A percentile compares a stretch with the other conserved stretches of the same genome.
These are phyloP conservation scores for Pantherophis alleghaniensis DNA, from an alignment of 2,797 vertebrate genomes.

Conservation along the genomic window DNA sequence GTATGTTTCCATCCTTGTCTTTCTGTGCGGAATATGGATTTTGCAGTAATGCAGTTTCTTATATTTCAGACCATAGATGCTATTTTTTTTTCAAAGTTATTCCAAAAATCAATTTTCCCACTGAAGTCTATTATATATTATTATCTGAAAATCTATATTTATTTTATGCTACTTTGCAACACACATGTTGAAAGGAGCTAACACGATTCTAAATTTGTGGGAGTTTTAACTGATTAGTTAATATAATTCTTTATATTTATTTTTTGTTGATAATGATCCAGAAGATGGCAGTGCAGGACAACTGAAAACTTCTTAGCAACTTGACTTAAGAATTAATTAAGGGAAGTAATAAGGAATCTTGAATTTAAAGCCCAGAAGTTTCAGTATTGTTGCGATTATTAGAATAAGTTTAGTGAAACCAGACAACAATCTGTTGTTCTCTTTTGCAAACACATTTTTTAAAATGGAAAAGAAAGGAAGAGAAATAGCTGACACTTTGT, in stretches of 20 bases:
- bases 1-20: not conserved
- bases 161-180: not conserved
- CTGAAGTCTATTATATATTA: not conserved
- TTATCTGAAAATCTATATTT: not conserved
- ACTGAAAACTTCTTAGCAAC: not conserved
- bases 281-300: conserved; percentile 77
- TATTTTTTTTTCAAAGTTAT: not conserved
- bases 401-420: not conserved
- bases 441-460: not conserved
- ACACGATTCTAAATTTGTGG: not conserved
- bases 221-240: not conserved
- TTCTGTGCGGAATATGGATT: not conserved
- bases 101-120: not conserved
- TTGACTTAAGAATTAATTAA: conserved; percentile 45
- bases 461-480: not conserved
- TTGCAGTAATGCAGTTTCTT: not conserved
- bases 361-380: not conserved
- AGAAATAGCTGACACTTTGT: not conserved
- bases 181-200: not conserved
- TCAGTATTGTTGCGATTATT: not conserved
- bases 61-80: not conserved
- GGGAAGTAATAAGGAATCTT: conserved; percentile 6
- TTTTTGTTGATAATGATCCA: conserved; percentile 52
- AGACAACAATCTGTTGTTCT: not conserved
- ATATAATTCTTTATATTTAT: not conserved